Evolutionary conservation across 2,113 vertebrate species (phyloP).

Genomic region (Talpa occidentalis): DNA sequence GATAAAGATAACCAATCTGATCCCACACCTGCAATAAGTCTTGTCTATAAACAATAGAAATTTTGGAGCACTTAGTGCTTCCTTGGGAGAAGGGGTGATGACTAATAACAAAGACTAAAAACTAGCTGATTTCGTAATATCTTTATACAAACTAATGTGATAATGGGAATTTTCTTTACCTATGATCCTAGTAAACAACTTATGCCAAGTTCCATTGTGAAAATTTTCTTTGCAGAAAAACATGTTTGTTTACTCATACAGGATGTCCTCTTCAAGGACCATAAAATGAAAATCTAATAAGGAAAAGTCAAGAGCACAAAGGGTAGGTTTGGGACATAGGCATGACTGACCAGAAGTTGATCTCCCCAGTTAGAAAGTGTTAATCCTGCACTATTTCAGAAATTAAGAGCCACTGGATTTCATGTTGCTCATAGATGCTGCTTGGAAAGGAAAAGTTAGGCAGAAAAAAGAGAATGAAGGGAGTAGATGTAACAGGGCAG

Average conservation of each 20-base stretch:
- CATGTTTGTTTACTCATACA: neutral
- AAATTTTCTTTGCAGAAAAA: constrained; percentile 24
- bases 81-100: neutral
- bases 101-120: constrained; percentile 57
- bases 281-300: neutral
- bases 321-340: neutral
- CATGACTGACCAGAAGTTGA: neutral
- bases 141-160: constrained; percentile 22
- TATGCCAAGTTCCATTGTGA: neutral
- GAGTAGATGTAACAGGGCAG: neutral
- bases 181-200: constrained; percentile 1
- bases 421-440: neutral
- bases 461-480: neutral
- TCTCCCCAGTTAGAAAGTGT: neutral
- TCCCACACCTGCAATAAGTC: constrained; percentile 7
- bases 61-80: constrained; percentile 17
- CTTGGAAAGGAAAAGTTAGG: neutral
- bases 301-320: neutral
- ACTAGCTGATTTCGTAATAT: constrained; percentile 8
- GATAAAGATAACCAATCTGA: neutral
- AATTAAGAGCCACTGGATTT: neutral
- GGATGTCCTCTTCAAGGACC: neutral
- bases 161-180: constrained; percentile 52
- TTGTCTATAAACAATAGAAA: constrained; percentile 62
- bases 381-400: neutral